Conservation (phyloP, 2,113 vertebrate species). For the Emydura subglobosa region DNA sequence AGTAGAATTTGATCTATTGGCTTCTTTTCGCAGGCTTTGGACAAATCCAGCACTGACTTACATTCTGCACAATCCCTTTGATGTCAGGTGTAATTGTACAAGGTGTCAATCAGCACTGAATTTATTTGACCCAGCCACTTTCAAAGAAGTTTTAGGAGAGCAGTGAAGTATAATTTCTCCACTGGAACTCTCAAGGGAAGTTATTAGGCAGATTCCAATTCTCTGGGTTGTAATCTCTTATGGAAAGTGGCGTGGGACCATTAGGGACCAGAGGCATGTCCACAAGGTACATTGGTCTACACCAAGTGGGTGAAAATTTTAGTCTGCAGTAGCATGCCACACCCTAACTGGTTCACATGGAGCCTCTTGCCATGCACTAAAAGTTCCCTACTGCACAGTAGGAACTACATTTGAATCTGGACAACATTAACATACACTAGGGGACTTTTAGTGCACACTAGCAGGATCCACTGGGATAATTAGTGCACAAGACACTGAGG, state of each 20-base stretch:
- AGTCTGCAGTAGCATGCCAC: neutral
- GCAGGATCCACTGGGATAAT: neutral
- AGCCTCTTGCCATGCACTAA: neutral
- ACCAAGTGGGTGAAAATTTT: neutral
- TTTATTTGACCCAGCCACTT: neutral
- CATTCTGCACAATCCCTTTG: neutral
- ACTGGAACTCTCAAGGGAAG: neutral
- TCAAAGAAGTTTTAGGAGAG: neutral
- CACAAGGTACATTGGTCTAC: neutral
- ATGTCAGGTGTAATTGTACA: neutral
- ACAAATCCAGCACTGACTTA: neutral
- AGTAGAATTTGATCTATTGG: neutral
- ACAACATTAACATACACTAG: neutral
- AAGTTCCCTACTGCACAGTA: neutral
- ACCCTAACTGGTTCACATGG: neutral
- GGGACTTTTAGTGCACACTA: neutral
- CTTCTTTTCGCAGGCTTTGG: neutral
- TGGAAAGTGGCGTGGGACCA: neutral
- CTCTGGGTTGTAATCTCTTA: neutral
- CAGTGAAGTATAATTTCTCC: neutral
- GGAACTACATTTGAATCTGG: neutral
- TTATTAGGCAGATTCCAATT: neutral
- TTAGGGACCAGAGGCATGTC: neutral
- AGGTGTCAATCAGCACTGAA: neutral
- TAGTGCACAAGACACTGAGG: neutral